Conservation (phyloP, 2,113 vertebrate species). For the Phyllopteryx taeniolatus region DNA sequence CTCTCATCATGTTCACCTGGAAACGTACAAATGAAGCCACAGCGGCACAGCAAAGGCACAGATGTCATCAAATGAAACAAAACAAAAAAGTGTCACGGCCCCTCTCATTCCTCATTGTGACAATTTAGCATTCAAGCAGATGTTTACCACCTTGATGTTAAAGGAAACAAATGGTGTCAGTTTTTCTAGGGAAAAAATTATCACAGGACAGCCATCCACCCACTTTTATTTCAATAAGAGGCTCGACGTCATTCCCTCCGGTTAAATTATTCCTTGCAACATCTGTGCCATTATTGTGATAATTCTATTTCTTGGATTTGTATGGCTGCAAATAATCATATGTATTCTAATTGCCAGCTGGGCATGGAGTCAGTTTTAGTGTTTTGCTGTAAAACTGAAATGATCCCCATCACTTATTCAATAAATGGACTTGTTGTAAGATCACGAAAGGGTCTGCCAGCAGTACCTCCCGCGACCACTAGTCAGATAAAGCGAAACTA, state of each 20-base stretch:
- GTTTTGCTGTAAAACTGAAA: constrained; percentile 13
- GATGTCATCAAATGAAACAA: constrained; percentile 17
- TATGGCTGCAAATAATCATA: constrained; percentile 24
- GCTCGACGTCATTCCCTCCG: constrained; percentile 37
- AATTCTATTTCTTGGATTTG: constrained; percentile 22
- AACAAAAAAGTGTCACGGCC: neutral
- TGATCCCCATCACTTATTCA: neutral
- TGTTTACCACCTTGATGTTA: constrained; percentile 38
- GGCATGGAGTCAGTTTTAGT: constrained; percentile 8
- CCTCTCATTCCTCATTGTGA: constrained; percentile 10
- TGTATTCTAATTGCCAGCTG: constrained; percentile 33
- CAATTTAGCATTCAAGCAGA: constrained; percentile 23
- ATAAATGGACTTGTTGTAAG: too few species aligned
- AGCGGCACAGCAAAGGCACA: constrained; percentile 27
- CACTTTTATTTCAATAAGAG: constrained; percentile 49
- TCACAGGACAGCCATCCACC: constrained; percentile 17
- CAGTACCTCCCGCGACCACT: too few species aligned
- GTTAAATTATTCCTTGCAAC: constrained; percentile 28
- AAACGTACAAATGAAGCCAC: neutral
- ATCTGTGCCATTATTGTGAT: constrained; percentile 43
- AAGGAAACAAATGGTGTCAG: constrained; percentile 34
- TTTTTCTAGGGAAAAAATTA: constrained; percentile 31
- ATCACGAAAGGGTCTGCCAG: too few species aligned
- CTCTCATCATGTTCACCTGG: constrained; percentile 4
- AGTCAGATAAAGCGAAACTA: too few species aligned